A percentile compares a stretch with the other conserved stretches of the same genome.
phyloP scores from a whole-genome alignment of 2,888 invertebrate genomes.

The Cheilosia urbana region DNA sequence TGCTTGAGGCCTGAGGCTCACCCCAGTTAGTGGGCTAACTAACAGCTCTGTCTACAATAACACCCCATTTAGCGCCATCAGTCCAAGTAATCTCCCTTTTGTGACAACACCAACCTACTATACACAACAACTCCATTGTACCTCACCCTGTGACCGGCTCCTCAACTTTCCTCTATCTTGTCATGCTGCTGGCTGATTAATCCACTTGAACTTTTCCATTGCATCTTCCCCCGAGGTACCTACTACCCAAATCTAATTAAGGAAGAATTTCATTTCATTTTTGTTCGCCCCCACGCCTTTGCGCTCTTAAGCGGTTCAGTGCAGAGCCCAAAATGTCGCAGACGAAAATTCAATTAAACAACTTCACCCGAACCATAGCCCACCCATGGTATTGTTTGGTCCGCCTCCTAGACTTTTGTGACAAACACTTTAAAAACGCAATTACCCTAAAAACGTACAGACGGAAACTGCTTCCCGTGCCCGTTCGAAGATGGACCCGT shows the following conservation, averaged over 20 bases:
- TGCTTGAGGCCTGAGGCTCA: no score
- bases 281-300: neutral
- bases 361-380: neutral
- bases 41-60: no score
- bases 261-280: constrained; percentile 22
- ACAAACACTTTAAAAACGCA: constrained; percentile 47
- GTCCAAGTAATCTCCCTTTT: no score
- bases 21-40: no score
- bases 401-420: constrained; percentile 27
- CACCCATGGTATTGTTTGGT: constrained; percentile 24
- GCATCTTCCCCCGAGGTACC: neutral
- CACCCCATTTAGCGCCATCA: no score
- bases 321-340: neutral
- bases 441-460: constrained; percentile 60
- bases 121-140: no score
- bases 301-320: neutral
- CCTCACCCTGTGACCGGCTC: no score
- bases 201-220: constrained; percentile 49
- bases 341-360: constrained; percentile 55
- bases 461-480: constrained; percentile 16
- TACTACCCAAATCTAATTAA: constrained; percentile 57
- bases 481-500: constrained; percentile 14
- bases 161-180: constrained; percentile 15
- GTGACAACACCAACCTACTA: no score
- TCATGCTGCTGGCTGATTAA: constrained; percentile 30